These are phyloP conservation scores for Selene dorsalis DNA, from an alignment of 2,797 vertebrate species.

Conservation along the genomic window DNA sequence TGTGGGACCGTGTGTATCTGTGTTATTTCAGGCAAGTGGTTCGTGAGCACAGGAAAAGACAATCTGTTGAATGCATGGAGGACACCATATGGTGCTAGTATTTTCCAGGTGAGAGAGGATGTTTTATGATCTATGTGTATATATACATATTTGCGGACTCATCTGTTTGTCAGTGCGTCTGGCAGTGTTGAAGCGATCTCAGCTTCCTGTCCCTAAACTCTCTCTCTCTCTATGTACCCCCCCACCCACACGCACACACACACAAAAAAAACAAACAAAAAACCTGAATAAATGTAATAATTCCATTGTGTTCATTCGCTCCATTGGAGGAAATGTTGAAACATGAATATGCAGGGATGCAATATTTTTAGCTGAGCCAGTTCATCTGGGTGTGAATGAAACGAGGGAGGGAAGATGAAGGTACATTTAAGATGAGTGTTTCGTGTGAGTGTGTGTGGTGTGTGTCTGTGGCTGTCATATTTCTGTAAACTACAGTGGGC, in stretches of 20 bases:
- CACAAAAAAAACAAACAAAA: conserved; percentile 3
- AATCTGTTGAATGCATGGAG: conserved; percentile 96
- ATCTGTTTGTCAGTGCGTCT: conserved; percentile 29
- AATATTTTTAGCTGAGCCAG: conserved; percentile 58
- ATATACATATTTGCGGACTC: conserved; percentile 10
- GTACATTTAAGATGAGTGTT: conserved; percentile 28
- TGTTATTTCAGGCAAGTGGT: conserved; percentile 90
- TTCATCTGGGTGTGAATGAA: conserved; percentile 56
- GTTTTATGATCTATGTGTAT: conserved; percentile 9
- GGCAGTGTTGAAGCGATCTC: conserved; percentile 27
- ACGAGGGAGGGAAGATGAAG: conserved; percentile 40
- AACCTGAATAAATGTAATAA: conserved; percentile 24
- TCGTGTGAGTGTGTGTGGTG: neutral
- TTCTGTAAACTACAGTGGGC: conserved; percentile 64
- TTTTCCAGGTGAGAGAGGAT: conserved; percentile 89
- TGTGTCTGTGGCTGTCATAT: conserved; percentile 51
- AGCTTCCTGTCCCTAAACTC: conserved; percentile 13
- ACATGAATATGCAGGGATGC: conserved; percentile 45
- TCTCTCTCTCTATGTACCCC: neutral
- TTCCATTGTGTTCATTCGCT: conserved; percentile 18
- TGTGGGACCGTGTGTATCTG: conserved; percentile 14
- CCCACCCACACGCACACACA: neutral
- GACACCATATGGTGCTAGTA: conserved; percentile 93
- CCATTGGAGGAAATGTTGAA: conserved; percentile 30
- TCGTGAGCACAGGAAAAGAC: conserved; percentile 96